Base-by-base conservation (phyloP, 2,888 invertebrate genomes). In the Lottia scabra region DNA sequence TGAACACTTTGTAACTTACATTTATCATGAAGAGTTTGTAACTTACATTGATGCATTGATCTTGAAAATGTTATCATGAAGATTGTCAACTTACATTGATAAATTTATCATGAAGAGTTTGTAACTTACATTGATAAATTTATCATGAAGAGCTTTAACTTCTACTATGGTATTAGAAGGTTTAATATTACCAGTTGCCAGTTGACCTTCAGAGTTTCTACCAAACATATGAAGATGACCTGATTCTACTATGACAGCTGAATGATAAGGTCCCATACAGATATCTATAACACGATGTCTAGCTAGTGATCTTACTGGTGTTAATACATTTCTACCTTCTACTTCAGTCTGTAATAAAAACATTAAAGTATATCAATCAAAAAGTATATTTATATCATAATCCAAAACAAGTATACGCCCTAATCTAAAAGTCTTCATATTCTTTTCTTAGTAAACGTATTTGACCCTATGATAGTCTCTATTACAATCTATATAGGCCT, bases 181-280 rank as follows among this genome's bases (percentile, higher is more conserved):
- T 72, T 90, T 89, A 15, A 86, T 83, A 77, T 90, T 89, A 2
- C 90, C 91, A 48, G 87, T 90, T 19, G 93, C 93, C 1, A 93
- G 90, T 84, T 94, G 93, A 4, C 92, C 93, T 69, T 92, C 92
- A 0, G 88, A 85, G 85, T 94, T 94, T n/a, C 91, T 89, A 0
- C 94, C 94, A 87, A 93, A 91, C 2, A 93, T 92, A 73, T 92
- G 91, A 13, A 93, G 91, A 81, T 92, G 92, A 0, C 93, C 93
- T 26, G 92, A 91, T 83, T 93, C 92, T 0, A 93, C 91, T 6
- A 94, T 89, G 63, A 93, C 91, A 8, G 92, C 92, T 0, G 92
- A 92, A 85, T 94, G 94, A 65, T 91, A 90, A 12, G 88, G 87
- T 0, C 93, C 93, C 84, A 94, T 91, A 65, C 92, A 91, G 2